Base-by-base conservation (phyloP, 2,113 vertebrate genomes). In the Tiliqua scincoides region DNA sequence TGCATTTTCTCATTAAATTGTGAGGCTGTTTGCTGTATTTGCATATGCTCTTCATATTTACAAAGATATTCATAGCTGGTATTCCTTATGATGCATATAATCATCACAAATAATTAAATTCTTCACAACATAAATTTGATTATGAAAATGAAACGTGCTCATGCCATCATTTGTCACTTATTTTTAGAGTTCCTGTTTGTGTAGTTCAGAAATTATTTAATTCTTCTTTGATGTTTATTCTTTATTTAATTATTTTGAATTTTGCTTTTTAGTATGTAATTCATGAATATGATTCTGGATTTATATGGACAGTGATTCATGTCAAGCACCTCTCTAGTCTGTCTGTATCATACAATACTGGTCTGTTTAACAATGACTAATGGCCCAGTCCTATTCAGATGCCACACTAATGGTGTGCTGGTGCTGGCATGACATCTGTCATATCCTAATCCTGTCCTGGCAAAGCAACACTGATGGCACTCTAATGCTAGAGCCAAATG, bases 41-140 rank as follows among this genome's bases (percentile, higher is more conserved):
- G 70, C 71, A 74, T 74, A 74, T 62, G 71, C 27, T 84, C 27
- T 74, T 84, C 82, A 63, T 84, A 74, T 63, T 84, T 74, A 84
- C 57, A 32, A 62, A 84, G 57, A 48, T 27, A n/a, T 61, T 63
- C 71, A 62, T 63, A 63, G 57, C 18, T 84, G 20, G 30, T 74
- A 74, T 84, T 84, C 30, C 57, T 84, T 74, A 63, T 32, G 82
- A 85, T 37, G 62, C 72, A 77, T 83, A 59, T 77, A 77, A 85
- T 77, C 61, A 76, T 43, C 20, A 48, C 78, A 82, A 57, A 85
- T 67, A 67, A 74, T 63, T 84, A 75, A 83, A 85, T 85, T 76
- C 48, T 35, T 77, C 83, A 77, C 83, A 67, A 54, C n/a, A 67
- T 67, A 77, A 77, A 85, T 85, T 85, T 76, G 61, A 77, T 85